Percentiles rank a stretch among this genome's conserved stretches.
These are phyloP conservation scores for Oryzias dopingdopingensis DNA, from an alignment of 2,797 vertebrate genomes.

Conservation along the genomic window DNA sequence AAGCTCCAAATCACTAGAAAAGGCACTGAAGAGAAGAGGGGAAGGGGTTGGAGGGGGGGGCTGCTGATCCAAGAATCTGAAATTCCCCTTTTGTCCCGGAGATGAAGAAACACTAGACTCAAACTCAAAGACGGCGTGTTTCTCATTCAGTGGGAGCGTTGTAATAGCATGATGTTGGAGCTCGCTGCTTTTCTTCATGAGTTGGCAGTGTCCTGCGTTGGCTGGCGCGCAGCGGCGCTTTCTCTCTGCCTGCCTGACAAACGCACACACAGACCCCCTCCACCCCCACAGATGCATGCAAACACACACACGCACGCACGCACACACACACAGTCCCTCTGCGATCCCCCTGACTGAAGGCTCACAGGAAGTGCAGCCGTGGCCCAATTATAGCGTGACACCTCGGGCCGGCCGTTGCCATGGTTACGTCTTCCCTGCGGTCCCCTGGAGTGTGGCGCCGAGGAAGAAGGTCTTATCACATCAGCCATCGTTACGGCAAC, in stretches of 20 bases:
- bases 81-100: slow-evolving; percentile 70
- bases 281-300: slow-evolving; percentile 33
- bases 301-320: slow-evolving; percentile 30
- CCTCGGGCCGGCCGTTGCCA: slow-evolving; percentile 88
- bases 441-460: slow-evolving; percentile 85
- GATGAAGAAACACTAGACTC: slow-evolving; percentile 68
- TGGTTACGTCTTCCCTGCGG: slow-evolving; percentile 86
- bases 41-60: slow-evolving; percentile 3
- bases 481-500: slow-evolving; percentile 86
- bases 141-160: slow-evolving; percentile 63
- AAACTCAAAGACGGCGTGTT: slow-evolving; percentile 61
- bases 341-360: slow-evolving; percentile 76
- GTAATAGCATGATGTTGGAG: slow-evolving; percentile 70
- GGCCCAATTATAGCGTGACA: slow-evolving; percentile 88
- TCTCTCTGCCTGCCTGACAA: slow-evolving; percentile 69
- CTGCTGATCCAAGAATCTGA: slow-evolving; percentile 73
- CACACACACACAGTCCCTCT: slow-evolving; percentile 64
- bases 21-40: slow-evolving; percentile 55
- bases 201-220: slow-evolving; percentile 76
- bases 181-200: slow-evolving; percentile 73
- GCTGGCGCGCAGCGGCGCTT: slow-evolving; percentile 73
- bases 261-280: slow-evolving; percentile 47
- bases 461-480: slow-evolving; percentile 86
- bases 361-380: slow-evolving; percentile 84
- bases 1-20: slow-evolving; percentile 76